Evolutionary conservation across 2,113 vertebrate genomes (phyloP).

Genomic region (Clarias macrocephalus): DNA sequence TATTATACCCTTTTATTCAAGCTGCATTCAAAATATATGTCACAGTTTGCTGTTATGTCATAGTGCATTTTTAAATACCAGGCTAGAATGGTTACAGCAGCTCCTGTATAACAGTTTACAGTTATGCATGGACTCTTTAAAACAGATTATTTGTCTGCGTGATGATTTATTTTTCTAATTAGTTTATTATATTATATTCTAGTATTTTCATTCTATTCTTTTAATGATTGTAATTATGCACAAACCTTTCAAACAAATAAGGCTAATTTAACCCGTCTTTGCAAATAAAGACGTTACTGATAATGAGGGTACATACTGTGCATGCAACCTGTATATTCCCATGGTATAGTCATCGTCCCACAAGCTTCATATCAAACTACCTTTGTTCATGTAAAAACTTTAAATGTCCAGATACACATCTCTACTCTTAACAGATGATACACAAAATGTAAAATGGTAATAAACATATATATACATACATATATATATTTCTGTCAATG

Average conservation of each 20-base stretch:
- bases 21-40: background rate
- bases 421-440: background rate
- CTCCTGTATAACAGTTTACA: background rate
- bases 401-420: background rate
- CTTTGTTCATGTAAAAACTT: background rate
- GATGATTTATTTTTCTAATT: background rate
- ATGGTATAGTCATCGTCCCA: background rate
- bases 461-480: background rate
- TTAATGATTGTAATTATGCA: background rate
- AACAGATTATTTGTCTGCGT: background rate
- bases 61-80: background rate
- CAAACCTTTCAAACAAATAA: background rate
- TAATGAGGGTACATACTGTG: background rate
- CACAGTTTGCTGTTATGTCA: background rate
- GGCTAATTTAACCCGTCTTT: background rate
- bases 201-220: background rate
- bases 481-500: background rate
- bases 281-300: background rate
- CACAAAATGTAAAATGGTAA: background rate
- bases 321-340: too few relatives aligned
- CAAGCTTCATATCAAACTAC: background rate
- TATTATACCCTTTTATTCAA: background rate
- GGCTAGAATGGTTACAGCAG: background rate
- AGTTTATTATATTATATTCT: too few relatives aligned
- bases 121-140: background rate